A percentile compares a stretch with the other conserved stretches of the same genome.
Conservation (phyloP, 2,888 invertebrate genomes). For the Eristalis pertinax region DNA sequence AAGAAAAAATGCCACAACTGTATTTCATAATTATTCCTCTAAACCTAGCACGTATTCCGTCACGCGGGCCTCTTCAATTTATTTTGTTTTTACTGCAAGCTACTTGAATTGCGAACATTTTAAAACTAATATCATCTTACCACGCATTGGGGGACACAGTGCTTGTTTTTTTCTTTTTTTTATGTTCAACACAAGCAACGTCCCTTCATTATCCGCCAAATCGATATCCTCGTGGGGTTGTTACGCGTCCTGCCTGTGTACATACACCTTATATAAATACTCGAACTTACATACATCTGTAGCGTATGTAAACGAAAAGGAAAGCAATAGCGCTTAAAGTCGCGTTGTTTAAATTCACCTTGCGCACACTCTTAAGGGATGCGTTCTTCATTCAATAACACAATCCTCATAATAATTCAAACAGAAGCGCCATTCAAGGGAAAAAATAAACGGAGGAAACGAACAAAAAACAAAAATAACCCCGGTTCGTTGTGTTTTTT, state of each 20-base stretch:
- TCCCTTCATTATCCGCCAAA: slow-evolving; percentile 5
- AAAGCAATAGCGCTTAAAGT: slow-evolving; percentile 42
- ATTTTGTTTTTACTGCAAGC: background rate
- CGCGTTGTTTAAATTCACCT: slow-evolving; percentile 60
- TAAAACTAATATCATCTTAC: background rate
- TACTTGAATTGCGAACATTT: background rate
- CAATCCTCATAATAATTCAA: slow-evolving; percentile 50
- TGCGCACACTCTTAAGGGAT: slow-evolving; percentile 66
- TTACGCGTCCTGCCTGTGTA: background rate
- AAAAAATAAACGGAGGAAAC: background rate
- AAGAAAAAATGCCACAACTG: too few relatives aligned
- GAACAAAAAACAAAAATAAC: slow-evolving; percentile 8
- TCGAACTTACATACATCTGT: background rate
- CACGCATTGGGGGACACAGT: background rate
- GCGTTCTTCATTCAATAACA: slow-evolving; percentile 52
- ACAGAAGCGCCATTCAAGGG: slow-evolving; percentile 49
- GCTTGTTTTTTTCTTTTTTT: too few relatives aligned
- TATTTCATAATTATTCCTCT: too few relatives aligned
- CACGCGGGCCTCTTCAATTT: too few relatives aligned
- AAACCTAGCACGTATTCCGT: too few relatives aligned
- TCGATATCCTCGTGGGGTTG: slow-evolving; percentile 21
- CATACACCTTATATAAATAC: background rate
- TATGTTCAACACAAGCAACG: background rate
- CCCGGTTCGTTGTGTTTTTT: background rate
- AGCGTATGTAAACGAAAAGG: slow-evolving; percentile 4